Conservation (phyloP, 92 coral and sea anemone genomes). For the Porites evermanni region DNA sequence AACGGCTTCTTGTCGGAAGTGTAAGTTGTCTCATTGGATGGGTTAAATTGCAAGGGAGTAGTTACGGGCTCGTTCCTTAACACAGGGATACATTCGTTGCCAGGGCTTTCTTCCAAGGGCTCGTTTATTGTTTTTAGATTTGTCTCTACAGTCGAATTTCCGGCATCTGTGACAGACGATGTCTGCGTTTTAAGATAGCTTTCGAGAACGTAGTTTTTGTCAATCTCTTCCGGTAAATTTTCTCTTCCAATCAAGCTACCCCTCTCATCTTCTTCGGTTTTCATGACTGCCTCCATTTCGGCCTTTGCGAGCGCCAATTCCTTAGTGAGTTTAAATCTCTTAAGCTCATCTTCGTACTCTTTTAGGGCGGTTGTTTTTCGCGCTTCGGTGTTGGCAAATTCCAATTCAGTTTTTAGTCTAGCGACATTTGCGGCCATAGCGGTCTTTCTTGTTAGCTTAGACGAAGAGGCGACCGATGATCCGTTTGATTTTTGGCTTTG, state of each 20-base stretch:
- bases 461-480: conserved; percentile 16
- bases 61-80: neutral
- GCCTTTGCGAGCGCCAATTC: conserved; percentile 37
- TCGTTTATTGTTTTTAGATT: neutral
- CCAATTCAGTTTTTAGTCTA: conserved; percentile 27
- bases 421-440: conserved; percentile 36
- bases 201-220: conserved; percentile 17
- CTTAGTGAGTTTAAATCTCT: conserved; percentile 21
- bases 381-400: conserved; percentile 34
- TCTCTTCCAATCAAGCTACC: neutral
- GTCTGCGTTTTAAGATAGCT: conserved; percentile 27
- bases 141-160: neutral
- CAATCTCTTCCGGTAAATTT: conserved; percentile 19
- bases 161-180: conserved; percentile 10
- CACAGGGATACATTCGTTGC: conserved; percentile 6
- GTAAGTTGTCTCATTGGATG: neutral
- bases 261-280: conserved; percentile 19
- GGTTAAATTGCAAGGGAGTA: neutral
- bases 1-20: neutral
- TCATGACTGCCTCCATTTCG: conserved; percentile 28
- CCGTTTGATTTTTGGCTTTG: conserved; percentile 1
- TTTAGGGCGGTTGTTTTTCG: conserved; percentile 29
- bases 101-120: neutral
- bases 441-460: conserved; percentile 13
- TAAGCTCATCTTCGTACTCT: conserved; percentile 30